These are phyloP conservation scores for Zelleria hepariella DNA, from an alignment of 2,888 invertebrate species.

Conservation along the genomic window DNA sequence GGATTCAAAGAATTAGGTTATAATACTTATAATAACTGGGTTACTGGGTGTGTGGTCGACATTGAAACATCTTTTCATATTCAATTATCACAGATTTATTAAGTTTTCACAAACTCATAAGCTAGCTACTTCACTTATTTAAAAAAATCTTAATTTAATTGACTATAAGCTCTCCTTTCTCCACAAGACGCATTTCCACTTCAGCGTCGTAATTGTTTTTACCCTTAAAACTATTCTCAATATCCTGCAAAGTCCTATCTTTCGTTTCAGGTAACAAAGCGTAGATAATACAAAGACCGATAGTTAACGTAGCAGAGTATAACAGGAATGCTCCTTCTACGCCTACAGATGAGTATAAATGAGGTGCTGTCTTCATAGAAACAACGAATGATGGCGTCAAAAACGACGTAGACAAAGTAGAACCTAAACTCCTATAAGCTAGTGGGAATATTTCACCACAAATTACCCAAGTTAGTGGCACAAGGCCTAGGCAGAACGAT, in stretches of 20 bases:
- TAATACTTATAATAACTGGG: too few relatives aligned
- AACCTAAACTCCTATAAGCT: slow-evolving; percentile 59
- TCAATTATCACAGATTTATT: too few relatives aligned
- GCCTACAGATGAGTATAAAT: slow-evolving; percentile 55
- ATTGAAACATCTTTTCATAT: too few relatives aligned
- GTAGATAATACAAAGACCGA: slow-evolving; percentile 49
- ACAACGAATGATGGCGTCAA: slow-evolving; percentile 56
- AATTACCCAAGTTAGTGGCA: slow-evolving; percentile 61
- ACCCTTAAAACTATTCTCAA: slow-evolving; percentile 61
- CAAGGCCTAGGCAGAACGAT: slow-evolving; percentile 58
- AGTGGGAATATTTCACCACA: slow-evolving; percentile 64
- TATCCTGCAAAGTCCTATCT: slow-evolving; percentile 58
- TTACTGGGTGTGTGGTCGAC: too few relatives aligned
- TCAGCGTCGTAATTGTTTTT: slow-evolving; percentile 38
- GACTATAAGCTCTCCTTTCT: slow-evolving; percentile 22
- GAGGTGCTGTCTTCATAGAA: slow-evolving; percentile 65
- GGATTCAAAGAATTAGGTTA: too few relatives aligned
- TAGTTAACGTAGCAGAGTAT: slow-evolving; percentile 46
- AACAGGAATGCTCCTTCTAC: slow-evolving; percentile 61
- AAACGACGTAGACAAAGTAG: slow-evolving; percentile 58
- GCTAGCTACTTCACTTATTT: too few relatives aligned
- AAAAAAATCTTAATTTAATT: too few relatives aligned
- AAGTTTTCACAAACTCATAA: too few relatives aligned
- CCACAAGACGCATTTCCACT: slow-evolving; percentile 50
- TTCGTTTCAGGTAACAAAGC: slow-evolving; percentile 57